Conservation (phyloP, 2,888 invertebrate species). For the Villa cingulata region DNA sequence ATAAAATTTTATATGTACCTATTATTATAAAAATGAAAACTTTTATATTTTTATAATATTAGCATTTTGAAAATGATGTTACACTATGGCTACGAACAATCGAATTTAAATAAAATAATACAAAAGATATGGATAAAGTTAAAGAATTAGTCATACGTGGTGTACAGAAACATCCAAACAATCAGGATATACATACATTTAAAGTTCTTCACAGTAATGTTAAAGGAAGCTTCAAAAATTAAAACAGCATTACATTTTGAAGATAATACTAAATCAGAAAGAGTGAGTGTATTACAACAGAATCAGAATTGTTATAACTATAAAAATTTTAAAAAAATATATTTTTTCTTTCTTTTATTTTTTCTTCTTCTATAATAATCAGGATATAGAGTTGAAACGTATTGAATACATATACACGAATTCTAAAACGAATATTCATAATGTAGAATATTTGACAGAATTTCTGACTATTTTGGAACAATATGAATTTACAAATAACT, state of each 20-base stretch:
- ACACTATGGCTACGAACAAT: conserved; percentile 69
- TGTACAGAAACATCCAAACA: conserved; percentile 57
- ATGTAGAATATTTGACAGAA: conserved; percentile 45
- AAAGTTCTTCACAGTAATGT: conserved; percentile 47
- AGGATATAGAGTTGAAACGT: conserved; percentile 38
- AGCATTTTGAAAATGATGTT: conserved; percentile 59
- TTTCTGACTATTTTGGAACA: conserved; percentile 44
- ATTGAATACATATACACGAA: conserved; percentile 48
- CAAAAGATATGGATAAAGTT: conserved; percentile 52
- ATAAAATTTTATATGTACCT: too few relatives aligned
- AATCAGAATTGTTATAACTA: too few relatives aligned
- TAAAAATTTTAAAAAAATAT: neutral
- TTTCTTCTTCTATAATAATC: too few relatives aligned
- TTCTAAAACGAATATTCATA: conserved; percentile 42
- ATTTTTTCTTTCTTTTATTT: neutral
- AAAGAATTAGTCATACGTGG: conserved; percentile 60
- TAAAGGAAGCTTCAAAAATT: conserved; percentile 22
- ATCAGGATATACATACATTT: conserved; percentile 52
- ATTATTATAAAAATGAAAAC: conserved; percentile 1
- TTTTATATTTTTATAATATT: neutral
- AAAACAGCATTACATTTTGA: conserved; percentile 32
- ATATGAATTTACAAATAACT: conserved; percentile 43
- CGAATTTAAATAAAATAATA: conserved; percentile 59
- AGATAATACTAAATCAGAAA: conserved; percentile 27
- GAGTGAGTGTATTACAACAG: neutral